Evolutionary conservation across 2,888 invertebrate species (phyloP).

Genomic region (Dynastes grantii): DNA sequence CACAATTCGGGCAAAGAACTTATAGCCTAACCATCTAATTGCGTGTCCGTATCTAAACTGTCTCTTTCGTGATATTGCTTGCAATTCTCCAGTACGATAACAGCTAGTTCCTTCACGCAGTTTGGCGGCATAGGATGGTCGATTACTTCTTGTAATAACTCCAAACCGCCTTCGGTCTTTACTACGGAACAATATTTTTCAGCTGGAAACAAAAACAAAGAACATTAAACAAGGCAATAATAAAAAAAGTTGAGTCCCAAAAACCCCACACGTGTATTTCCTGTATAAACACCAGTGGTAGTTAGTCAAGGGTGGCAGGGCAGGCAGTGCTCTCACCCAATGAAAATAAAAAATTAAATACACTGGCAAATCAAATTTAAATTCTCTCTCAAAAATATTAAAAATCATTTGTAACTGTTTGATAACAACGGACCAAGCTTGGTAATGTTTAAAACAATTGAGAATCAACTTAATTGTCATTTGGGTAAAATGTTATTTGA

Average conservation of each 20-base stretch:
- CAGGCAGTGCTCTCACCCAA: no score
- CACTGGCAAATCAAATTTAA: no score
- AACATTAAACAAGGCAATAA: not conserved
- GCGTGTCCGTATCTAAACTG: slow-evolving; percentile 43
- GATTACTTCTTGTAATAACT: slow-evolving; percentile 79
- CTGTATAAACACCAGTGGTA: no score
- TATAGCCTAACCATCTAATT: slow-evolving; percentile 51
- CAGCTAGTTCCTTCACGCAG: slow-evolving; percentile 80
- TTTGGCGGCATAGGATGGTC: slow-evolving; percentile 77
- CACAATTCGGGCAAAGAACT: not conserved
- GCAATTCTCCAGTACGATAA: slow-evolving; percentile 80
- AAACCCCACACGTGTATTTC: not conserved
- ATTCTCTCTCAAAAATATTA: no score
- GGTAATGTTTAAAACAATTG: no score
- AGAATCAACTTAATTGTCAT: no score
- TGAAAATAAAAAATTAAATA: no score
- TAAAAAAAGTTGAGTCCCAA: not conserved
- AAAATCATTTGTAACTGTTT: no score
- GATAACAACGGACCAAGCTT: no score
- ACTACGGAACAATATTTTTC: slow-evolving; percentile 94
- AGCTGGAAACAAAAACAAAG: slow-evolving; percentile 74
- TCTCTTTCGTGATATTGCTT: slow-evolving; percentile 58
- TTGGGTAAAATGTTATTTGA: no score
- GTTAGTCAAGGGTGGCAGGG: no score
- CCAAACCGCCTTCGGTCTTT: slow-evolving; percentile 88